These are phyloP conservation scores for Euura saliciscinereae DNA, from an alignment of 1,140 invertebrate species.

Conservation along the genomic window DNA sequence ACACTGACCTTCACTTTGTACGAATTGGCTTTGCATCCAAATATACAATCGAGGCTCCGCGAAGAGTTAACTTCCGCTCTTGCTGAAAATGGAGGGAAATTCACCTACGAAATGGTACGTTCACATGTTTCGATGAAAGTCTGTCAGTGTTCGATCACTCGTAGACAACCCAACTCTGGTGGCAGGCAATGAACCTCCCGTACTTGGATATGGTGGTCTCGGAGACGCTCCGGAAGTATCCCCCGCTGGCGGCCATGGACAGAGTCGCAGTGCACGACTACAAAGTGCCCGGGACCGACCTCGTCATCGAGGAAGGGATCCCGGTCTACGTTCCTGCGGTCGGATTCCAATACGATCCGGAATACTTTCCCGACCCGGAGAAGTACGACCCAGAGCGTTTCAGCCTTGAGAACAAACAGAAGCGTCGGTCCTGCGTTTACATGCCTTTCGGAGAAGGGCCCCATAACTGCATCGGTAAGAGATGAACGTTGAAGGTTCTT, in stretches of 20 bases:
- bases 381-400: slow-evolving; percentile 71
- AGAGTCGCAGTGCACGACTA: slow-evolving; percentile 52
- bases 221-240: slow-evolving; percentile 64
- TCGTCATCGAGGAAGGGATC: slow-evolving; percentile 53
- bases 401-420: slow-evolving; percentile 49
- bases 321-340: slow-evolving; percentile 49
- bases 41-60: slow-evolving; percentile 59
- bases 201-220: slow-evolving; percentile 39
- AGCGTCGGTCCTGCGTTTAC: slow-evolving; percentile 47
- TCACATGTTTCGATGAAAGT: slow-evolving; percentile 37
- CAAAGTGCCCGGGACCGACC: slow-evolving; percentile 42
- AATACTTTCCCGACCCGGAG: slow-evolving; percentile 68
- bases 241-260: slow-evolving; percentile 60
- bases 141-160: neutral
- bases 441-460: slow-evolving; percentile 65
- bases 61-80: slow-evolving; percentile 60
- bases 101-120: slow-evolving; percentile 54
- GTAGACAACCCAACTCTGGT: slow-evolving; percentile 26
- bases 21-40: slow-evolving; percentile 61
- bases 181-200: slow-evolving; percentile 15
- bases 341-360: slow-evolving; percentile 56
- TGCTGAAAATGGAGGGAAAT: slow-evolving; percentile 45
- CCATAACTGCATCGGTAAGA: slow-evolving; percentile 58
- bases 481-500: slow-evolving; percentile 18
- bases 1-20: slow-evolving; percentile 61